Evolutionary conservation across 1,140 invertebrate species (phyloP).

Genomic region (Eupeodes corollae): DNA sequence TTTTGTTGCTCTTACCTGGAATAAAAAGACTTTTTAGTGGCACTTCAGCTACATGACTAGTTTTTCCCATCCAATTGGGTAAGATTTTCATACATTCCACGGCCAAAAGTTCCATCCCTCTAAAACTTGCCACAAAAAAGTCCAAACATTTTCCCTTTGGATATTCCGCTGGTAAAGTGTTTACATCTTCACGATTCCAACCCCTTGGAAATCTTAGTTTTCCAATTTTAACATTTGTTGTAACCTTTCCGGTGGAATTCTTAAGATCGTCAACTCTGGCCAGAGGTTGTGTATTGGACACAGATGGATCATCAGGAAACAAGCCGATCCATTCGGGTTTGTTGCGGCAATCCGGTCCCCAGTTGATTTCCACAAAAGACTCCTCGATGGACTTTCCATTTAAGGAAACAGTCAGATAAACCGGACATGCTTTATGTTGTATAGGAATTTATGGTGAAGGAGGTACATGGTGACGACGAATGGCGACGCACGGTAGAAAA

Average conservation of each 20-base stretch:
- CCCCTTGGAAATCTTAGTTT: constrained; percentile 38
- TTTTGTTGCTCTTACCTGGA: constrained; percentile 13
- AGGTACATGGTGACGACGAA: no score
- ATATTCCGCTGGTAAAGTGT: constrained; percentile 18
- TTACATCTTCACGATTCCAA: constrained; percentile 38
- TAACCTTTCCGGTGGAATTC: constrained; percentile 33
- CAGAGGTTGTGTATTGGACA: constrained; percentile 21
- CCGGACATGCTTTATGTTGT: constrained; percentile 17
- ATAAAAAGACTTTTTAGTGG: constrained; percentile 28
- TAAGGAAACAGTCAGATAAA: constrained; percentile 24
- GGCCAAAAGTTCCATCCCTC: constrained; percentile 38
- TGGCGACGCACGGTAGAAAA: no score
- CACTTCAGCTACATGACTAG: constrained; percentile 29
- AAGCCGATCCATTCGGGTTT: constrained; percentile 31
- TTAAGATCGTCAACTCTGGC: constrained; percentile 17
- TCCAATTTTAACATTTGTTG: constrained; percentile 41
- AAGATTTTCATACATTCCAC: constrained; percentile 49
- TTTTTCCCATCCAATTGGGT: constrained; percentile 53
- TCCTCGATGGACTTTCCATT: constrained; percentile 33
- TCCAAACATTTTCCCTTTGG: constrained; percentile 35
- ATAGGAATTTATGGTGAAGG: no score
- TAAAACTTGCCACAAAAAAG: constrained; percentile 43
- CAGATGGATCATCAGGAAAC: constrained; percentile 24
- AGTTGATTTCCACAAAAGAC: constrained; percentile 43
- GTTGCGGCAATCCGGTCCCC: constrained; percentile 39